These are phyloP conservation scores for Anhinga rufa DNA, from an alignment of 2,113 vertebrate species.

Conservation along the genomic window DNA sequence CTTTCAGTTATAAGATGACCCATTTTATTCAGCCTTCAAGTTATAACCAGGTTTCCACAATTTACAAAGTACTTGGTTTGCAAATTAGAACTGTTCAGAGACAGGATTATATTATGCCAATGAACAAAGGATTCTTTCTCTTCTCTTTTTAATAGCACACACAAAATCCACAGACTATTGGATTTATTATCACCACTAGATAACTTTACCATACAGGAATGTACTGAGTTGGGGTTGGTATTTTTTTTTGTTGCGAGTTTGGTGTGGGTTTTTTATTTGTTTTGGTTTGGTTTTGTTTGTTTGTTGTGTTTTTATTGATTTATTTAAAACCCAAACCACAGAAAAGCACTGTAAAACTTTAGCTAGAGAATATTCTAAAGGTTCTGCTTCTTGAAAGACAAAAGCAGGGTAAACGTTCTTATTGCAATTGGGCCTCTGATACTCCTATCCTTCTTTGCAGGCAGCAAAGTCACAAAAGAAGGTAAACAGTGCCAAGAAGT, in stretches of 20 bases:
- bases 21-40: constrained; percentile 67
- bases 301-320: background rate
- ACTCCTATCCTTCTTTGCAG: constrained; percentile 14
- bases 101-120: constrained; percentile 37
- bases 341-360: constrained; percentile 2
- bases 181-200: constrained; percentile 51
- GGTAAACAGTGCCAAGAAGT: constrained; percentile 57
- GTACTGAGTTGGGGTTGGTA: background rate
- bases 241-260: no score
- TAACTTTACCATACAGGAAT: constrained; percentile 41
- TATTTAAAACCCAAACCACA: constrained; percentile 2
- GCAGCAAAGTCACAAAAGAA: constrained; percentile 72
- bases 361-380: background rate
- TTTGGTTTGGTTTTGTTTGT: no score
- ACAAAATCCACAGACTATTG: constrained; percentile 41
- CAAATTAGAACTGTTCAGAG: constrained; percentile 48
- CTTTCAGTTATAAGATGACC: constrained; percentile 59
- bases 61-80: constrained; percentile 67
- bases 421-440: background rate
- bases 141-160: constrained; percentile 35
- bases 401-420: constrained; percentile 23
- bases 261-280: no score
- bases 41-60: constrained; percentile 54
- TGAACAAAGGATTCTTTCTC: constrained; percentile 49
- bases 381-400: constrained; percentile 2